Percentiles rank a stretch among this genome's conserved stretches.
These are phyloP conservation scores for Thaumetopoea pityocampa DNA, from an alignment of 1,140 invertebrate species.

Conservation along the genomic window DNA sequence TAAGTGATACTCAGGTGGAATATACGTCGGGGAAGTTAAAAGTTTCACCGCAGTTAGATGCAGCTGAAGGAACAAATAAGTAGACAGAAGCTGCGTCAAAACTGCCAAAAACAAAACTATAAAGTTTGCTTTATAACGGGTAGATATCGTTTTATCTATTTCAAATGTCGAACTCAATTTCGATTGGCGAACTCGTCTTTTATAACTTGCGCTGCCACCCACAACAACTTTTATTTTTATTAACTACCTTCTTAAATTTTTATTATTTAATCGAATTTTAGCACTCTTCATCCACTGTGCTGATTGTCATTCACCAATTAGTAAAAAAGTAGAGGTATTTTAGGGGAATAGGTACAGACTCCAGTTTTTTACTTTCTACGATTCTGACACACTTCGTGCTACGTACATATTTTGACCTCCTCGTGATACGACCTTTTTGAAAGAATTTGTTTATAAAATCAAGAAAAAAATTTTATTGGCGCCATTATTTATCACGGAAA, in stretches of 20 bases:
- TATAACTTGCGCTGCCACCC: conserved; percentile 28
- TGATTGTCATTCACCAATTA: too few relatives aligned
- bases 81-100: conserved; percentile 70
- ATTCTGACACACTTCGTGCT: too few relatives aligned
- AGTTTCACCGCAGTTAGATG: conserved; percentile 61
- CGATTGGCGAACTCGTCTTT: conserved; percentile 40
- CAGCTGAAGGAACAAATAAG: conserved; percentile 70
- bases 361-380: too few relatives aligned
- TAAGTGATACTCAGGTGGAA: conserved; percentile 57
- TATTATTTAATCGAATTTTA: too few relatives aligned
- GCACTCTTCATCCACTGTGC: too few relatives aligned
- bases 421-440: too few relatives aligned
- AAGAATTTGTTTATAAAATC: too few relatives aligned
- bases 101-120: conserved; percentile 77
- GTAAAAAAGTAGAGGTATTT: too few relatives aligned
- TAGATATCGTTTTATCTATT: conserved; percentile 71
- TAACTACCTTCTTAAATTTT: conserved; percentile 15
- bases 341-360: too few relatives aligned
- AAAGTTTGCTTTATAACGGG: conserved; percentile 71
- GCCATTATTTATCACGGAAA: too few relatives aligned
- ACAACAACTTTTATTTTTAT: conserved; percentile 12
- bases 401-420: too few relatives aligned
- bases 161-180: conserved; percentile 67
- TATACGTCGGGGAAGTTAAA: conserved; percentile 61
- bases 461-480: too few relatives aligned